Conservation (phyloP, 2,888 invertebrate species). For the Ditula angustiorana region DNA sequence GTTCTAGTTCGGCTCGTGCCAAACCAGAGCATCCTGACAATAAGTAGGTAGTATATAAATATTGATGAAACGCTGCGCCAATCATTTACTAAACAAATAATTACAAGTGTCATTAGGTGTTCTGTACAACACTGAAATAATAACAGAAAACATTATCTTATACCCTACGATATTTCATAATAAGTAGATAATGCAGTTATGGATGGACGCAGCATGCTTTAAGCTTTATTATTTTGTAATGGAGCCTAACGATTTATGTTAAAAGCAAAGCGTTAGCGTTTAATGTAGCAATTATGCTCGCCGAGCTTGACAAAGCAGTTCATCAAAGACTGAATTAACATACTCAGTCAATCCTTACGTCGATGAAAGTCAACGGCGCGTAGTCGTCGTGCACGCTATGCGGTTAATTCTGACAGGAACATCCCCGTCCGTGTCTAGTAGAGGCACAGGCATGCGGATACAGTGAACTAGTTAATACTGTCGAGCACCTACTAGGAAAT, state of each 20-base stretch:
- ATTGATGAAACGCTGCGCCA: no score
- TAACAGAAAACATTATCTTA: no score
- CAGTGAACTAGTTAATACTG: slow-evolving; percentile 17
- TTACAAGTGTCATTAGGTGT: no score
- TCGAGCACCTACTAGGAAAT: background rate
- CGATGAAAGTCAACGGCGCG: background rate
- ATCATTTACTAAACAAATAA: no score
- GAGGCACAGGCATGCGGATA: slow-evolving; percentile 6
- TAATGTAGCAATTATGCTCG: slow-evolving; percentile 15
- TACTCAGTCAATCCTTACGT: slow-evolving; percentile 10
- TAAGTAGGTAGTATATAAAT: background rate
- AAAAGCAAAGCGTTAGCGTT: slow-evolving; percentile 14
- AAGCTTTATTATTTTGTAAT: no score
- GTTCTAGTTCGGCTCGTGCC: slow-evolving; percentile 36
- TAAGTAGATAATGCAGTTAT: no score
- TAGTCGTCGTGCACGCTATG: background rate
- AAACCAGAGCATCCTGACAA: slow-evolving; percentile 10
- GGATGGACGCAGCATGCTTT: no score
- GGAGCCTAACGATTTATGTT: background rate
- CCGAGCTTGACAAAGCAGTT: slow-evolving; percentile 12
- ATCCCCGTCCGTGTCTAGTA: background rate
- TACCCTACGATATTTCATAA: no score
- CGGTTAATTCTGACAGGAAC: slow-evolving; percentile 13
- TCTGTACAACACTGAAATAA: no score
- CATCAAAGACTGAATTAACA: slow-evolving; percentile 24